These are phyloP conservation scores for Autographa pulchrina DNA, from an alignment of 2,888 invertebrate genomes.

Conservation along the genomic window DNA sequence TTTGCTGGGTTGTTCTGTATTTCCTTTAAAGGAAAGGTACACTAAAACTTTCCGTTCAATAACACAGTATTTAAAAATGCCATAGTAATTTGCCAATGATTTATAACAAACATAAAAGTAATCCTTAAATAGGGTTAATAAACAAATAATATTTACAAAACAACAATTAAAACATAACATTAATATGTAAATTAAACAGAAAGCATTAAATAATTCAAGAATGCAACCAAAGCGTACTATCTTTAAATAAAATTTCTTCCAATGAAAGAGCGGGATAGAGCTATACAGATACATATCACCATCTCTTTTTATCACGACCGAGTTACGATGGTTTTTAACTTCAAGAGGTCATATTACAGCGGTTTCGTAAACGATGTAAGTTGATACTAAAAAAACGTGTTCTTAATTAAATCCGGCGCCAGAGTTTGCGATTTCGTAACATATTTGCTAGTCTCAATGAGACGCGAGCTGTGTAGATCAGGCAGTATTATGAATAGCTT, in stretches of 20 bases:
- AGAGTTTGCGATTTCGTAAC: conserved; percentile 45
- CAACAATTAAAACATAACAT: conserved; percentile 18
- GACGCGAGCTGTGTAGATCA: neutral
- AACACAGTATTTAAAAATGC: neutral
- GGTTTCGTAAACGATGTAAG: conserved; percentile 33
- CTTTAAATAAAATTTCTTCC: neutral
- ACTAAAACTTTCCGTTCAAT: too few species aligned
- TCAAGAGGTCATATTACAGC: neutral
- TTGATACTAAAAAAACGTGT: conserved; percentile 37
- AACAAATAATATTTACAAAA: conserved; percentile 13
- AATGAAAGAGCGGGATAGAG: neutral
- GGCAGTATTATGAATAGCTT: too few species aligned
- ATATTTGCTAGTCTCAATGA: conserved; percentile 37
- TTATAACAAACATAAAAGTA: conserved; percentile 10
- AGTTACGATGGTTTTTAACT: neutral
- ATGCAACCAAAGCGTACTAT: conserved; percentile 20
- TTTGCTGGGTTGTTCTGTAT: too few species aligned
- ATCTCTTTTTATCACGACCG: neutral
- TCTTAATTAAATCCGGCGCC: conserved; percentile 57
- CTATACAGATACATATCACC: neutral
- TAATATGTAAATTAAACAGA: conserved; percentile 28
- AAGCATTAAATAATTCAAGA: conserved; percentile 43
- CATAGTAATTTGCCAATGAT: neutral
- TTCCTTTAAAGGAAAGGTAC: too few species aligned
- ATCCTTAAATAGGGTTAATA: conserved; percentile 14